phyloP scores from a whole-genome alignment of 2,797 vertebrate genomes.

The Tinamus major region DNA sequence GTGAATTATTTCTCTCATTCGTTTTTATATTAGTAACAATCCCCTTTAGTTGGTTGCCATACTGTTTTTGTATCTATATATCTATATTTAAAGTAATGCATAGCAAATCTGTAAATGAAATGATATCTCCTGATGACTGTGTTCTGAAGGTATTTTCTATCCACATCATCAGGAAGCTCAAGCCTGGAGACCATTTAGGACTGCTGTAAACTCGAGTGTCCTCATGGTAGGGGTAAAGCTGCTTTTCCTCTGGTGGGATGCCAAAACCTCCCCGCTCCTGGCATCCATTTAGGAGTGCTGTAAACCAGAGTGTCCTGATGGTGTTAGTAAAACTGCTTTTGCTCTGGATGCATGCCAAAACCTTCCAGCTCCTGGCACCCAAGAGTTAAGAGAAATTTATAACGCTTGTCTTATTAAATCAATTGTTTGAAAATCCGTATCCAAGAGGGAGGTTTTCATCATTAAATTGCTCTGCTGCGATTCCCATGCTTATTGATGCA shows the following conservation, averaged over 20 bases:
- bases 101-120: not conserved
- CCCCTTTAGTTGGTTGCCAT: not conserved
- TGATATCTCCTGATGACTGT: not conserved
- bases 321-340: not conserved
- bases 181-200: not conserved
- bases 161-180: not conserved
- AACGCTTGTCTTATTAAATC: not conserved
- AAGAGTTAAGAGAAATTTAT: constrained; percentile 7
- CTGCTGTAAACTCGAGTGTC: not conserved
- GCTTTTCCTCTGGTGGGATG: not conserved
- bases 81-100: not conserved
- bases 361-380: not conserved
- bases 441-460: not conserved
- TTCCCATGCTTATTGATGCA: not conserved
- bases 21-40: not conserved
- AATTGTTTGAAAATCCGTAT: not conserved
- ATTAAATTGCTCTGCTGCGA: not conserved
- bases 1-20: not conserved
- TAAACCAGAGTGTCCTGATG: not conserved
- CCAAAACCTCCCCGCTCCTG: not conserved
- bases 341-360: not conserved
- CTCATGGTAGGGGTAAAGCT: not conserved
- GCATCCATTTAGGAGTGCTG: not conserved
- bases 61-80: not conserved
- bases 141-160: not conserved